Percentiles rank a stretch among this genome's conserved stretches.
Evolutionary conservation across 2,113 vertebrate genomes (phyloP).

Genomic region (Myanophis thanlyinensis): DNA sequence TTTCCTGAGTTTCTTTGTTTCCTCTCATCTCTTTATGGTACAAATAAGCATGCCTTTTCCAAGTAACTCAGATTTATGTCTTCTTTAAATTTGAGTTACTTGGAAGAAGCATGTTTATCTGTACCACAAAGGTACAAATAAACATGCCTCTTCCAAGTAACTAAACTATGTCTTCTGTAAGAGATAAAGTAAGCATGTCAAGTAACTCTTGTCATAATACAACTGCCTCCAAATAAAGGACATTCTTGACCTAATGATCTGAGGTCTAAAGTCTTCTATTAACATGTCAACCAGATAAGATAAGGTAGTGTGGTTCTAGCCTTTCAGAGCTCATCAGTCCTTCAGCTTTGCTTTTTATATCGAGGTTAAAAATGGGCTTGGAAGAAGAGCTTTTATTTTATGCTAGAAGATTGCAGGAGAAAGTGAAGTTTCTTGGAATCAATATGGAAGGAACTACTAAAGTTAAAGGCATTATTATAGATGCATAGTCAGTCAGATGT

Average conservation of each 20-base stretch:
- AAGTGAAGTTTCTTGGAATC: background rate
- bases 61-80: background rate
- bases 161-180: background rate
- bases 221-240: constrained; percentile 21
- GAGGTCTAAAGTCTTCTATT: constrained; percentile 16
- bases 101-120: background rate
- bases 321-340: background rate
- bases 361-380: background rate
- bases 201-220: constrained; percentile 1
- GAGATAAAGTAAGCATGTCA: background rate
- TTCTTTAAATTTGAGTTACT: background rate
- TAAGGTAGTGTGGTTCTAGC: background rate
- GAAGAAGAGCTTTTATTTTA: background rate
- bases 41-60: background rate
- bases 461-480: background rate
- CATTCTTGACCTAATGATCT: constrained; percentile 26
- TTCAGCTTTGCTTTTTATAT: background rate
- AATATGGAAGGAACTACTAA: background rate
- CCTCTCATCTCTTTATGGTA: background rate
- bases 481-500: background rate
- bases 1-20: background rate
- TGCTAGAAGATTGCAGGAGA: background rate
- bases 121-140: too few species aligned
- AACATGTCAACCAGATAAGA: constrained; percentile 21
- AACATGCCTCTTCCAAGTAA: background rate